Percentiles rank a stretch among this genome's conserved stretches.
phyloP scores from a whole-genome alignment of 1,140 invertebrate species.

The Stenopsyche tienmushanensis region DNA sequence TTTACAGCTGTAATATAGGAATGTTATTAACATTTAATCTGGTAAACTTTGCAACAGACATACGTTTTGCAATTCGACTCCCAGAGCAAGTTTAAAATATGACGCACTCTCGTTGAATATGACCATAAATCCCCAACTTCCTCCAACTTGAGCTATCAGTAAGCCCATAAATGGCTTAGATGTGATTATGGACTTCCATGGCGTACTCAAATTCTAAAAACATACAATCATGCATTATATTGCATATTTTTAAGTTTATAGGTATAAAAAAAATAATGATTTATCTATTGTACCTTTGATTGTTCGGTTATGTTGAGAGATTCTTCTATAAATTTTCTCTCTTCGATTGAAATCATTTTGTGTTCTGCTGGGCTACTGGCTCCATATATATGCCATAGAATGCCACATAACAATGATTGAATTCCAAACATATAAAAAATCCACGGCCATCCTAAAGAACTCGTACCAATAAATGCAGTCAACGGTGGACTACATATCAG shows the following conservation, averaged over 20 bases:
- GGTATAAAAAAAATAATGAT: background rate
- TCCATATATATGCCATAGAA: constrained; percentile 1
- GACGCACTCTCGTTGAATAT: constrained; percentile 4
- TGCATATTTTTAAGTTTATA: background rate
- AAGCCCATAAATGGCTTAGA: constrained; percentile 5
- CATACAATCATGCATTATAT: background rate
- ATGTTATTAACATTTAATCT: no score
- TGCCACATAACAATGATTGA: background rate
- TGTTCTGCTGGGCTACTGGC: background rate
- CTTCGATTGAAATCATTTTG: constrained; percentile 9
- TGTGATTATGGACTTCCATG: constrained; percentile 15
- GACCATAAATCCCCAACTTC: constrained; percentile 9
- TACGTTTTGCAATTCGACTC: constrained; percentile 15
- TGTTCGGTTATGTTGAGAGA: background rate
- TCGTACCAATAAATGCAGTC: constrained; percentile 1
- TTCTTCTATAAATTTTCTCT: constrained; percentile 12
- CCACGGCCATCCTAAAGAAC: constrained; percentile 12
- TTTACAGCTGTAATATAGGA: no score
- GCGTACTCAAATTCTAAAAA: constrained; percentile 6
- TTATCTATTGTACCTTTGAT: background rate
- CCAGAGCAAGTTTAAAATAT: constrained; percentile 18
- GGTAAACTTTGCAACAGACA: background rate
- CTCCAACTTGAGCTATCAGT: constrained; percentile 4
- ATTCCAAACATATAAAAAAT: constrained; percentile 13
- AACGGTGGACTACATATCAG: constrained; percentile 11